Conservation (phyloP, 64 coral and sea anemone species). For the Stichodactyla mertensii region DNA sequence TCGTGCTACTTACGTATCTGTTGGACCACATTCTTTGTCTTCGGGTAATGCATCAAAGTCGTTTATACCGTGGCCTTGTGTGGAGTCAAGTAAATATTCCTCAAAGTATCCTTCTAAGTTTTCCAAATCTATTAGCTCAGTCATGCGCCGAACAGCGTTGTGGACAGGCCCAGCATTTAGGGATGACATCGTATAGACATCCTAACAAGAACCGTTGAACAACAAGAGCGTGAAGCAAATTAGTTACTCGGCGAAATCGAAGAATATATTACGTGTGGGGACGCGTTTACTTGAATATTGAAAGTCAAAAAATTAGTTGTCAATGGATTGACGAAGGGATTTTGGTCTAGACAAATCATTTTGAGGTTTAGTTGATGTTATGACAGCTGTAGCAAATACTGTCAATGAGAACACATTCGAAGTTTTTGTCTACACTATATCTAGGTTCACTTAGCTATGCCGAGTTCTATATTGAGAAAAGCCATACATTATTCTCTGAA, state of each 20-base stretch:
- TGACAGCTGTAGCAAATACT: neutral
- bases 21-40: neutral
- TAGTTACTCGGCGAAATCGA: no score
- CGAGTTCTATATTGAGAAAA: neutral
- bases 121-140: slow-evolving; percentile 22
- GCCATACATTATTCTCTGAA: neutral
- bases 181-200: neutral
- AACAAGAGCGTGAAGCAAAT: neutral
- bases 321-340: neutral
- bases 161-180: neutral
- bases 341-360: slow-evolving; percentile 1
- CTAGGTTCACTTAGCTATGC: neutral
- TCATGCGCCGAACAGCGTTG: slow-evolving; percentile 14
- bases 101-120: slow-evolving; percentile 32
- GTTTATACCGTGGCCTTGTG: neutral
- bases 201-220: neutral
- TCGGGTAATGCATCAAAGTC: neutral
- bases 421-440: neutral
- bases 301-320: neutral
- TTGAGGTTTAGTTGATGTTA: neutral
- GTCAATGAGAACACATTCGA: neutral
- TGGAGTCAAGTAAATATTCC: neutral
- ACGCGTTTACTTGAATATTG: neutral
- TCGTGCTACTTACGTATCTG: neutral
- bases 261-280: neutral